Percentiles rank a stretch among this genome's conserved stretches.
Conservation (phyloP, 2,888 invertebrate genomes). For the Nebria salina region DNA sequence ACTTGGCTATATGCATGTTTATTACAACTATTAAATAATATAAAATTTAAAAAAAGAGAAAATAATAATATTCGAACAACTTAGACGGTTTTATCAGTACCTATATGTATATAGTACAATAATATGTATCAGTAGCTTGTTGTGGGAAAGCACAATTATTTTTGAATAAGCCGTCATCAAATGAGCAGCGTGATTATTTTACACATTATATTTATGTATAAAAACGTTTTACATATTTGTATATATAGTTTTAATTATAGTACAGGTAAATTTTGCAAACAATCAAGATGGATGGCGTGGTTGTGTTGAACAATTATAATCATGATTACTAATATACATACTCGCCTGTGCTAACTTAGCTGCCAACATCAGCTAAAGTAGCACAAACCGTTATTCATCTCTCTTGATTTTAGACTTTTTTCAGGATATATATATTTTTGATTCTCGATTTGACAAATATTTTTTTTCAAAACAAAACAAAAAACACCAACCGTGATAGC, state of each 20-base stretch:
- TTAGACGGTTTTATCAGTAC: neutral
- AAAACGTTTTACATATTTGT: conserved; percentile 59
- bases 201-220: conserved; percentile 61
- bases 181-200: conserved; percentile 49
- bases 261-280: conserved; percentile 57
- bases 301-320: conserved; percentile 32
- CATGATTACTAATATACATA: neutral
- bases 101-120: conserved; percentile 10
- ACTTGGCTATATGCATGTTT: conserved; percentile 34
- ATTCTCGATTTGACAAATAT: neutral
- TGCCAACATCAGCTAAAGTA: neutral
- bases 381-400: neutral
- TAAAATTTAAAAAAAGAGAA: conserved; percentile 38
- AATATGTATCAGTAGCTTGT: conserved; percentile 2
- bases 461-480: conserved; percentile 5
- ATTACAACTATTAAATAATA: conserved; percentile 46
- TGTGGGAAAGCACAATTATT: conserved; percentile 12
- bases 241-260: conserved; percentile 56
- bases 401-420: neutral
- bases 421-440: conserved; percentile 3
- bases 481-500: conserved; percentile 33
- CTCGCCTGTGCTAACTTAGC: neutral
- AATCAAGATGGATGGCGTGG: conserved; percentile 29
- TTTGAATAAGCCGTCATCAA: conserved; percentile 5
- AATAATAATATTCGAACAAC: conserved; percentile 8